Conservation (phyloP, 2,797 vertebrate genomes). For the Chloroceryle amazona region DNA sequence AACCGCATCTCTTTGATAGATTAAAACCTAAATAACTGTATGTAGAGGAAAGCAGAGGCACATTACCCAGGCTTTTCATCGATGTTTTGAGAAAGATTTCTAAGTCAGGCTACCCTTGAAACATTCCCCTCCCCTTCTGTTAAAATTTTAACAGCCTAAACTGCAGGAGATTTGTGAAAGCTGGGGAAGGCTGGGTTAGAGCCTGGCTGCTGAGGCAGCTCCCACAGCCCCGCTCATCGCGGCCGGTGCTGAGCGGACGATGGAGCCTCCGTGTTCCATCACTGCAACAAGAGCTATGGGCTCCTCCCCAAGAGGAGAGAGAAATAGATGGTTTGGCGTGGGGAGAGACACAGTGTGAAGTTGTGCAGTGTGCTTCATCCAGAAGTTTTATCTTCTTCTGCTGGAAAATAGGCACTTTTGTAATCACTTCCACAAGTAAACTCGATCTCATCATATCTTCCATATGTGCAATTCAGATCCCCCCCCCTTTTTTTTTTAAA, state of each 20-base stretch:
- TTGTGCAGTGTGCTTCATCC: rapidly evolving
- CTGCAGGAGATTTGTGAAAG: not conserved
- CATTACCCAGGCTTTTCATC: not conserved
- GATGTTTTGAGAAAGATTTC: not conserved
- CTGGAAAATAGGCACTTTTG: not conserved
- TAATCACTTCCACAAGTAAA: not conserved
- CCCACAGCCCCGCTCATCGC: not conserved
- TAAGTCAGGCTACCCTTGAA: not conserved
- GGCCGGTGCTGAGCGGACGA: rapidly evolving
- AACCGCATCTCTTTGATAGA: not conserved
- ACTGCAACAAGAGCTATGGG: rapidly evolving
- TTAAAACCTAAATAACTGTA: not conserved
- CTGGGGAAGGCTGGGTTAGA: not conserved
- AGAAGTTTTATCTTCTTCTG: not conserved
- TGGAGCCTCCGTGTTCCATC: rapidly evolving
- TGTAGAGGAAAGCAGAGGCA: not conserved
- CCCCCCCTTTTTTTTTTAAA: not conserved
- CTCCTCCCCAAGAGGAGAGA: rapidly evolving
- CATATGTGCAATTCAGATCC: not conserved
- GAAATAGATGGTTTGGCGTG: rapidly evolving
- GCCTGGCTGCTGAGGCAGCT: not conserved
- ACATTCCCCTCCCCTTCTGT: not conserved
- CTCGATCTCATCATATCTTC: not conserved
- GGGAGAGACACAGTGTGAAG: not conserved
- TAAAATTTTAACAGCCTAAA: not conserved